Conservation (phyloP, 1,140 invertebrate genomes). For the Popillia japonica region DNA sequence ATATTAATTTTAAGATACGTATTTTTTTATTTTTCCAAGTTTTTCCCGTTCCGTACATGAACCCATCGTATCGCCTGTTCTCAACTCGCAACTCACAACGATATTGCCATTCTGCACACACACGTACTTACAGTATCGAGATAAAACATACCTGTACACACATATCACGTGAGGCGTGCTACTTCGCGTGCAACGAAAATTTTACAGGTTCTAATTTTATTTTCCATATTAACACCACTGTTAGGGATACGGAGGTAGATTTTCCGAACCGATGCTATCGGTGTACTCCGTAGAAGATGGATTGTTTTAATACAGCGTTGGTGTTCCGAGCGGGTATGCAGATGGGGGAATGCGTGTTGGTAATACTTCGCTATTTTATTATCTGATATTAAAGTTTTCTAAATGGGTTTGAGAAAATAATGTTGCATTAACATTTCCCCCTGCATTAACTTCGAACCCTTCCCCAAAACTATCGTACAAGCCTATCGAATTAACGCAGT, state of each 20-base stretch:
- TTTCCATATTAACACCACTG: slow-evolving; percentile 24
- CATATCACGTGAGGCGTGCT: neutral
- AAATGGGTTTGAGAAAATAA: too few relatives aligned
- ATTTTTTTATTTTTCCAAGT: neutral
- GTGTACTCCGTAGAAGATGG: neutral
- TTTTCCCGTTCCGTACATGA: neutral
- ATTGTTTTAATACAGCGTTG: neutral
- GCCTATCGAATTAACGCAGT: too few relatives aligned
- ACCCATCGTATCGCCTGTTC: too few relatives aligned
- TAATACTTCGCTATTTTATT: too few relatives aligned
- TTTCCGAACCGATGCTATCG: neutral
- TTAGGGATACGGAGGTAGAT: neutral
- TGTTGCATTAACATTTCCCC: too few relatives aligned
- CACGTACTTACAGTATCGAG: neutral
- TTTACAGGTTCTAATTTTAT: slow-evolving; percentile 31
- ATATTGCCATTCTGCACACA: too few relatives aligned
- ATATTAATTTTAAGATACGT: too few relatives aligned
- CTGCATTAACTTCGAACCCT: too few relatives aligned
- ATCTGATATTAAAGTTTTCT: too few relatives aligned
- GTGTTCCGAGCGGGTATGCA: neutral
- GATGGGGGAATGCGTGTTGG: neutral
- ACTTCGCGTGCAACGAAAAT: neutral
- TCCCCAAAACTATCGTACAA: too few relatives aligned
- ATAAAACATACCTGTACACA: slow-evolving; percentile 9
- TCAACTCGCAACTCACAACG: too few relatives aligned